phyloP scores from a whole-genome alignment of 2,888 invertebrate genomes.

The Hipparchia semele region DNA sequence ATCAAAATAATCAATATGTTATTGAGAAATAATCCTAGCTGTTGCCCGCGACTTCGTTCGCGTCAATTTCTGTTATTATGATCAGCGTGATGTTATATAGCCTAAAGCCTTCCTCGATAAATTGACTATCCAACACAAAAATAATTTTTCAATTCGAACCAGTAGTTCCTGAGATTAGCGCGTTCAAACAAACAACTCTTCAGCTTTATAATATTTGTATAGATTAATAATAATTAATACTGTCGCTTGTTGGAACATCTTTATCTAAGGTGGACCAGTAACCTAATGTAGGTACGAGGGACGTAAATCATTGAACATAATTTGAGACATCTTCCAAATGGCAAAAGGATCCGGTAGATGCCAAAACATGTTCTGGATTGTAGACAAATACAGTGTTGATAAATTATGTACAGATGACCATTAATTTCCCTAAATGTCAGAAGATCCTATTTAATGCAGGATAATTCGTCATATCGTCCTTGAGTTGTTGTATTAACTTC shows the following conservation, averaged over 20 bases:
- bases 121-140: too few species aligned
- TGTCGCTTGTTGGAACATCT: background rate
- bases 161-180: too few species aligned
- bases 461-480: constrained; percentile 10
- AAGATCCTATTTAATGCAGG: constrained; percentile 9
- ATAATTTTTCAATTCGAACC: too few species aligned
- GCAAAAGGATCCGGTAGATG: constrained; percentile 1
- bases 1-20: too few species aligned
- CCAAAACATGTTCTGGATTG: background rate
- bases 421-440: constrained; percentile 19
- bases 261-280: background rate
- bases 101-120: too few species aligned
- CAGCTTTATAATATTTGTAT: too few species aligned
- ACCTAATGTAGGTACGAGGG: background rate
- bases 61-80: too few species aligned
- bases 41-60: too few species aligned
- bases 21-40: too few species aligned
- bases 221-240: too few species aligned
- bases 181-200: too few species aligned
- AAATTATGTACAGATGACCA: background rate
- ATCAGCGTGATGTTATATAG: too few species aligned
- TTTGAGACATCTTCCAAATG: background rate
- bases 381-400: background rate
- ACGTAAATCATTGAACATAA: background rate
- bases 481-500: constrained; percentile 1